Conservation (phyloP, 2,888 invertebrate genomes). For the Taphrorychus bicolor region DNA sequence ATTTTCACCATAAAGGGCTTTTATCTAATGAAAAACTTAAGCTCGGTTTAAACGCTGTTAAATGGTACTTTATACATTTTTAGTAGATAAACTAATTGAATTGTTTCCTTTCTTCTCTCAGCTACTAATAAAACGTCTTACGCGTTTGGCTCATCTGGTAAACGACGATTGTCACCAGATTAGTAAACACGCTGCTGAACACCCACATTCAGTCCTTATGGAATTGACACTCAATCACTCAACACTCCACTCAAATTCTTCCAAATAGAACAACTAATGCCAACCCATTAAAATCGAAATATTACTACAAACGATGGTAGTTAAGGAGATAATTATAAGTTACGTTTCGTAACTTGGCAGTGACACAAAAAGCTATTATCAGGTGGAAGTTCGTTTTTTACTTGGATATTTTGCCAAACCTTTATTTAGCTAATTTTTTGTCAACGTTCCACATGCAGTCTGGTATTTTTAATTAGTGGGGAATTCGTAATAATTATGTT, state of each 20-base stretch:
- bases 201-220: not conserved
- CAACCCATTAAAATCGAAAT: not conserved
- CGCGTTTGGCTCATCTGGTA: no score
- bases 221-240: not conserved
- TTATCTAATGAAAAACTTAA: no score
- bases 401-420: no score
- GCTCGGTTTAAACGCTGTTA: no score
- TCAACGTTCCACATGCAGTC: not conserved
- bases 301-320: not conserved
- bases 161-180: not conserved
- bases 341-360: not conserved
- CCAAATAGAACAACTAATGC: not conserved
- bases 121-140: no score
- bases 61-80: no score
- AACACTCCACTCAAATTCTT: not conserved
- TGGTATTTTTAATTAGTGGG: no score
- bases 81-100: no score
- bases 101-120: no score
- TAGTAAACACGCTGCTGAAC: not conserved
- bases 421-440: not conserved
- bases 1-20: no score
- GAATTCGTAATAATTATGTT: no score
- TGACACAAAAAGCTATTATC: not conserved
- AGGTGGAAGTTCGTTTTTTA: not conserved
- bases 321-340: not conserved